Conservation (phyloP, 2,888 invertebrate genomes). For the Hirudinaria manillensis region DNA sequence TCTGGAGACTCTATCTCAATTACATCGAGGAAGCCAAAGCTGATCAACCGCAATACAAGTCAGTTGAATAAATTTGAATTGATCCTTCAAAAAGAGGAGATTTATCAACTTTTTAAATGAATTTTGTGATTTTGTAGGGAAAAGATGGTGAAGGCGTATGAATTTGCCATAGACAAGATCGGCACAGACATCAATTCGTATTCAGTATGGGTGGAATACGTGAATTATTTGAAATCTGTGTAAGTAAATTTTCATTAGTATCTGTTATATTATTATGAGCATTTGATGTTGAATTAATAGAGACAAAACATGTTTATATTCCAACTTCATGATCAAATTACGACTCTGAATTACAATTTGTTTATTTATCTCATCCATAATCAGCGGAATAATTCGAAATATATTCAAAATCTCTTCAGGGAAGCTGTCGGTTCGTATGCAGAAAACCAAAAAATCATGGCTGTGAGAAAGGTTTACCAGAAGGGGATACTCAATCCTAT, state of each 20-base stretch:
- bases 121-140: constrained; percentile 63
- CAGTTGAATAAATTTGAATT: not conserved
- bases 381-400: too few species aligned
- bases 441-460: constrained; percentile 97
- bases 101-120: too few species aligned
- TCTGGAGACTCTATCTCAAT: constrained; percentile 93
- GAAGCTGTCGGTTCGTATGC: constrained; percentile 98
- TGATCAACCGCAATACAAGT: constrained; percentile 50
- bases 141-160: constrained; percentile 98
- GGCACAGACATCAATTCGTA: constrained; percentile 96
- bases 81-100: too few species aligned
- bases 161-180: constrained; percentile 96
- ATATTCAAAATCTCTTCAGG: constrained; percentile 51
- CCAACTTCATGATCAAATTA: not conserved
- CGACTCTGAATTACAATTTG: too few species aligned
- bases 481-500: constrained; percentile 92
- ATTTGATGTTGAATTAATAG: too few species aligned
- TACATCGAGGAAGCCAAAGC: constrained; percentile 87
- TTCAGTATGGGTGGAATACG: constrained; percentile 95
- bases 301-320: too few species aligned
- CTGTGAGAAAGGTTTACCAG: constrained; percentile 93
- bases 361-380: too few species aligned
- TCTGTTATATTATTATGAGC: too few species aligned
- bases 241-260: too few species aligned
- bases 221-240: constrained; percentile 87